Percentiles rank a stretch among this genome's conserved stretches.
Conservation (phyloP, 1,140 invertebrate species). For the Steinernema feltiae region DNA sequence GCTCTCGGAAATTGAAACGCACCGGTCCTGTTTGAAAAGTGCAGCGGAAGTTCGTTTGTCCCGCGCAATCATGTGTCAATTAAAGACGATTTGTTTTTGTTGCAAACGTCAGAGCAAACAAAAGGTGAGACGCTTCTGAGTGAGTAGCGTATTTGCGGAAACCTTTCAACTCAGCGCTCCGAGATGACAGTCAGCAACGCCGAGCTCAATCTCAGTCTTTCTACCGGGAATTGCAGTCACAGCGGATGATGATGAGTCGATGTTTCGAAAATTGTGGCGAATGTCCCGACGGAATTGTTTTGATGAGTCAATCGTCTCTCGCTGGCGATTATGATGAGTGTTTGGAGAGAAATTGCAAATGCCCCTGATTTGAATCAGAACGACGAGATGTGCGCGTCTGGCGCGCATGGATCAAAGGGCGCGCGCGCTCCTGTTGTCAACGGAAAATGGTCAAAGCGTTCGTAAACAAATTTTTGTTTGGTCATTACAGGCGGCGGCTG, state of each 20-base stretch:
- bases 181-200: too few relatives aligned
- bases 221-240: too few relatives aligned
- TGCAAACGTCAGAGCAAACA: neutral
- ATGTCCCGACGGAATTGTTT: too few relatives aligned
- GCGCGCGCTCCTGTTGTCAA: neutral
- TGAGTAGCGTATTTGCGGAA: neutral
- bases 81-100: constrained; percentile 8
- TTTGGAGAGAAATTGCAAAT: neutral
- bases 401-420: neutral
- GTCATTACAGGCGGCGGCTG: neutral
- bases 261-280: neutral
- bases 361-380: neutral
- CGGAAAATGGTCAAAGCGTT: neutral
- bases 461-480: neutral
- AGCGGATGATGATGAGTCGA: neutral
- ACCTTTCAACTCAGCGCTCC: neutral
- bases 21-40: neutral
- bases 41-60: neutral
- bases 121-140: neutral
- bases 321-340: neutral
- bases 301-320: too few relatives aligned
- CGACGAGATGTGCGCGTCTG: neutral
- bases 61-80: constrained; percentile 7
- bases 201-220: too few relatives aligned
- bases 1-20: neutral